Percentiles rank a stretch among this genome's conserved stretches.
phyloP scores from a whole-genome alignment of 2,888 invertebrate genomes.

The Drosophila planitibia region DNA sequence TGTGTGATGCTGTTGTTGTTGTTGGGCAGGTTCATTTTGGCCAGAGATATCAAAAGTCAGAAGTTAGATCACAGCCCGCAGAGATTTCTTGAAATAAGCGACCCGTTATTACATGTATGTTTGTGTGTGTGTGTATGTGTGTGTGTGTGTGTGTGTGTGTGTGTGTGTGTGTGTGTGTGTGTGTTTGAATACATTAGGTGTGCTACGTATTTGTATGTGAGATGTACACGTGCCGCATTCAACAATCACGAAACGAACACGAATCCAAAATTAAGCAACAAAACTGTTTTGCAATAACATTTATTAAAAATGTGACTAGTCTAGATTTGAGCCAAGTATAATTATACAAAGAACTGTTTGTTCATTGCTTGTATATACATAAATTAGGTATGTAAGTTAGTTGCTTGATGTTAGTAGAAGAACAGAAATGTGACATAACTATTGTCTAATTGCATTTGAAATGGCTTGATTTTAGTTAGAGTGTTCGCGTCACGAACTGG shows the following conservation, averaged over 20 bases:
- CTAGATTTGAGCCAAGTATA: not conserved
- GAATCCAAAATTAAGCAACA: not conserved
- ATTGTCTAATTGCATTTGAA: not conserved
- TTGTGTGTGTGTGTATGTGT: constrained; percentile 9
- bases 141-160: constrained; percentile 1
- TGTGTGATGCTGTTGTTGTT: constrained; percentile 22
- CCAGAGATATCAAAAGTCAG: constrained; percentile 78
- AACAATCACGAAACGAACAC: constrained; percentile 1
- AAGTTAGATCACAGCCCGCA: constrained; percentile 58
- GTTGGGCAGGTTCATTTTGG: constrained; percentile 72
- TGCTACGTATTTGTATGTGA: constrained; percentile 12
- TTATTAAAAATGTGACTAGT: not conserved
- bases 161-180: constrained; percentile 5
- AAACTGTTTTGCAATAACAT: not conserved
- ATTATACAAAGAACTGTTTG: not conserved
- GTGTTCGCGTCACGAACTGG: not conserved
- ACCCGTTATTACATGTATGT: constrained; percentile 61
- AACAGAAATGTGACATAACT: not conserved
- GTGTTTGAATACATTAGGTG: constrained; percentile 30
- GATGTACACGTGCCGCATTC: not conserved
- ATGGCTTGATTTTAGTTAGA: not conserved
- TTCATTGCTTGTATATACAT: not conserved
- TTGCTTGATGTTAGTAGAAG: not conserved
- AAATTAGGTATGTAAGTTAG: not conserved
- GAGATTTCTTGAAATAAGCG: constrained; percentile 65